phyloP scores from a whole-genome alignment of 2,113 vertebrate genomes.

The Cyphomyrus plagiostoma region DNA sequence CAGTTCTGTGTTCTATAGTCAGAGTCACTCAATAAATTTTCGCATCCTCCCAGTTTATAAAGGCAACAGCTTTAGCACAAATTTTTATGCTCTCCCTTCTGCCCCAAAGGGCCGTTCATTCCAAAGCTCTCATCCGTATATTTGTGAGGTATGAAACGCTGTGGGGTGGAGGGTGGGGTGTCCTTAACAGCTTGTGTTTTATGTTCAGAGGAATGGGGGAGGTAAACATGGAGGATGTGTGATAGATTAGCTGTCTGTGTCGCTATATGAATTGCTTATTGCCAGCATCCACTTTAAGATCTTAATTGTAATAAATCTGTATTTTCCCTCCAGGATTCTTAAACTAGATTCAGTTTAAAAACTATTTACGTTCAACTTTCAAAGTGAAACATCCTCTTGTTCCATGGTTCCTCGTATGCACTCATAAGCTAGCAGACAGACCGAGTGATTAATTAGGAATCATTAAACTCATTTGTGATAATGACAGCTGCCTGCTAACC shows the following conservation, averaged over 20 bases:
- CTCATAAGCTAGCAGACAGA: constrained; percentile 5
- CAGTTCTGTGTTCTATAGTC: not conserved
- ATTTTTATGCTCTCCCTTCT: constrained; percentile 20
- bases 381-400: not conserved
- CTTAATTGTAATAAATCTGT: not conserved
- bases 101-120: not conserved
- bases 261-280: not conserved
- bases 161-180: not conserved
- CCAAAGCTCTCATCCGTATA: not conserved
- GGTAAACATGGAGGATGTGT: not conserved
- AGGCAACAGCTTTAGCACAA: constrained; percentile 43
- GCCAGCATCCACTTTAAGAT: not conserved
- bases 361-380: not conserved
- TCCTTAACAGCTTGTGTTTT: not conserved
- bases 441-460: constrained; percentile 23
- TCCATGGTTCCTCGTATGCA: not conserved
- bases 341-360: not conserved
- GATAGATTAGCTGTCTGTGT: not conserved
- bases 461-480: constrained; percentile 28
- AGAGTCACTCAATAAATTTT: not conserved
- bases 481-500: not conserved
- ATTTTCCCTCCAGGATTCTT: not conserved
- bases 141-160: not conserved
- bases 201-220: not conserved
- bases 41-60: not conserved